These are phyloP conservation scores for Pomatorhinus ruficollis DNA, from an alignment of 2,113 vertebrate species.

Conservation along the genomic window DNA sequence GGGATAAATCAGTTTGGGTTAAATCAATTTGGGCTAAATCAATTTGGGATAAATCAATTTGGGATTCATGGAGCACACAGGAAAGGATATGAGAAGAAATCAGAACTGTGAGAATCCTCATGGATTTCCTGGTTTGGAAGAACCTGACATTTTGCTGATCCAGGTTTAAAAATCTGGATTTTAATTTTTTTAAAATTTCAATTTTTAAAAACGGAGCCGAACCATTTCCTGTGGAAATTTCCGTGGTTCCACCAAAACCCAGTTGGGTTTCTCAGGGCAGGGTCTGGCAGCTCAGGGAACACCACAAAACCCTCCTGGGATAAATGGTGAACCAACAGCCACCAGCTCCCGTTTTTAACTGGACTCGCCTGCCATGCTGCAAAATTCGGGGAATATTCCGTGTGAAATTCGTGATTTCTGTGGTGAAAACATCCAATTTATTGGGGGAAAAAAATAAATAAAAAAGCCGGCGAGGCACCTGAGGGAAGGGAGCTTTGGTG, in stretches of 20 bases:
- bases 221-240: not conserved
- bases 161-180: not conserved
- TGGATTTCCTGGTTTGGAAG: rapidly evolving
- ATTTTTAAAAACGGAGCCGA: not conserved
- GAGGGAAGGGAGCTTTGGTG: not conserved
- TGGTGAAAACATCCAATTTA: rapidly evolving
- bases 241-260: rapidly evolving
- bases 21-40: not conserved
- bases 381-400: no score
- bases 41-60: no score
- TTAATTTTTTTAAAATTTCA: no score
- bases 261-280: not conserved
- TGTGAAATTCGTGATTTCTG: not conserved
- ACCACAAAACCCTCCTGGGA: rapidly evolving
- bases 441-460: no score
- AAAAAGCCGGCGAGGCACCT: not conserved
- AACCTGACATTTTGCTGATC: not conserved
- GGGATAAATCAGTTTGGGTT: not conserved
- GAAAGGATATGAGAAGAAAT: rapidly evolving
- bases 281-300: not conserved
- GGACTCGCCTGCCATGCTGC: not conserved
- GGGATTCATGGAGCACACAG: not conserved
- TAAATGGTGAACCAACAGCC: rapidly evolving
- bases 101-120: rapidly evolving
- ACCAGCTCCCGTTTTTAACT: no score